These are phyloP conservation scores for Hemithea aestivaria DNA, from an alignment of 2,888 invertebrate species.

Conservation along the genomic window DNA sequence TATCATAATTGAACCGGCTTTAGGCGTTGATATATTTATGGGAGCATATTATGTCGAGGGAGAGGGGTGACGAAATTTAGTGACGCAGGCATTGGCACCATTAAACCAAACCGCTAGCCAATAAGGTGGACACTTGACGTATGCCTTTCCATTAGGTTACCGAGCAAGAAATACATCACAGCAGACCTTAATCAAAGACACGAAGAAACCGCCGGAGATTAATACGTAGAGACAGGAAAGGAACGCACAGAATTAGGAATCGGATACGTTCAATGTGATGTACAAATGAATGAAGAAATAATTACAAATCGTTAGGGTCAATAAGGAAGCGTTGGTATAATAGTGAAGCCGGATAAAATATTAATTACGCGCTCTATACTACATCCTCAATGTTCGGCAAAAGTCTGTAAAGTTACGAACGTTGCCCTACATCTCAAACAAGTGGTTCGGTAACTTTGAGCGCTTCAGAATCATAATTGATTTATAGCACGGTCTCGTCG, in stretches of 20 bases:
- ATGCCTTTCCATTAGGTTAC: slow-evolving; percentile 75
- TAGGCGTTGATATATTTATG: slow-evolving; percentile 4
- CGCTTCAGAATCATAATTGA: slow-evolving; percentile 49
- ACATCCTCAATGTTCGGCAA: slow-evolving; percentile 9
- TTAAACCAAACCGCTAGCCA: slow-evolving; percentile 70
- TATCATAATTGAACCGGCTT: slow-evolving; percentile 21
- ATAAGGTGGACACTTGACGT: slow-evolving; percentile 76
- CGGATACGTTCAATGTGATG: slow-evolving; percentile 39
- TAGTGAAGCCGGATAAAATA: slow-evolving; percentile 18
- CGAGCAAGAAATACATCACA: slow-evolving; percentile 75
- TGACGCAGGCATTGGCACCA: slow-evolving; percentile 56
- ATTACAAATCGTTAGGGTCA: slow-evolving; percentile 20
- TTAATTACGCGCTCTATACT: slow-evolving; percentile 13
- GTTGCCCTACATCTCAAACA: slow-evolving; percentile 26
- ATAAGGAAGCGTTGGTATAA: slow-evolving; percentile 17
- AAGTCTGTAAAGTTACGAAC: slow-evolving; percentile 17
- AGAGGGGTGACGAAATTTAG: slow-evolving; percentile 54
- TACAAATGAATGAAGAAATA: slow-evolving; percentile 20
- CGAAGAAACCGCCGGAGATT: slow-evolving; percentile 66
- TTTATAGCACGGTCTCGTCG: slow-evolving; percentile 50
- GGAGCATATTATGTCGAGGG: slow-evolving; percentile 1
- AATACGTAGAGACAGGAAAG: slow-evolving; percentile 63
- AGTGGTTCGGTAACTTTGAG: slow-evolving; percentile 24
- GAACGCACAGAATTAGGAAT: slow-evolving; percentile 48
- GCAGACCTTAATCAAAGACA: slow-evolving; percentile 72